phyloP scores from a whole-genome alignment of 2,888 invertebrate genomes.

The Saturnia japonica region DNA sequence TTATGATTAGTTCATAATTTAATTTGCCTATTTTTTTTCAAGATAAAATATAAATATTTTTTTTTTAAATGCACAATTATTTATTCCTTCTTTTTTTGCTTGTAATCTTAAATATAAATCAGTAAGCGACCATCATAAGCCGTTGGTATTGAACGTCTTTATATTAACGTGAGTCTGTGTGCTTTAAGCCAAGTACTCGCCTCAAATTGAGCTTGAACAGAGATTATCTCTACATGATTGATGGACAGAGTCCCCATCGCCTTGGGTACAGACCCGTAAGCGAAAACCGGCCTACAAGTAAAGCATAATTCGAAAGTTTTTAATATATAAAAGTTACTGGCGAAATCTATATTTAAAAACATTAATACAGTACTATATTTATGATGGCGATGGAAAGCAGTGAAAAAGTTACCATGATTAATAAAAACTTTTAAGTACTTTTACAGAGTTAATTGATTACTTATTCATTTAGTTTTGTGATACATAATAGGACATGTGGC shows the following conservation, averaged over 20 bases:
- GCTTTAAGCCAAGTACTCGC: conserved; percentile 75
- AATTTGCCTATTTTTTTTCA: not conserved
- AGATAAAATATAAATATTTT: not conserved
- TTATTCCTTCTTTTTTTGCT: not conserved
- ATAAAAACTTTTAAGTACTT: not conserved
- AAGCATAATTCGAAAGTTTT: conserved; percentile 15
- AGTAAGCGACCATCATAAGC: conserved; percentile 7
- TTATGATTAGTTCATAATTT: too few species aligned
- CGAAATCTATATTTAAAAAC: not conserved
- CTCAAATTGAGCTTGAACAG: conserved; percentile 81
- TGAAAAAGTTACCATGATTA: not conserved
- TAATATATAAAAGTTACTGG: conserved; percentile 7
- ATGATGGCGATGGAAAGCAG: not conserved
- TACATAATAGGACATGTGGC: not conserved
- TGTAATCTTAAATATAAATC: conserved; percentile 20
- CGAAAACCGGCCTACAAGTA: conserved; percentile 9
- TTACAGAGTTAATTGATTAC: not conserved
- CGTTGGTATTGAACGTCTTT: conserved; percentile 19
- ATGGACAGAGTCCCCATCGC: conserved; percentile 61
- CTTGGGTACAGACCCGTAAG: conserved; percentile 5
- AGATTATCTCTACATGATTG: conserved; percentile 86
- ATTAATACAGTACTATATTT: not conserved
- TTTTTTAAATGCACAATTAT: conserved; percentile 10
- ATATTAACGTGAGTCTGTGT: conserved; percentile 45
- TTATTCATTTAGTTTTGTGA: too few species aligned